Evolutionary conservation across 1,140 invertebrate species (phyloP).

Genomic region (Yoshiicerus persimilis): DNA sequence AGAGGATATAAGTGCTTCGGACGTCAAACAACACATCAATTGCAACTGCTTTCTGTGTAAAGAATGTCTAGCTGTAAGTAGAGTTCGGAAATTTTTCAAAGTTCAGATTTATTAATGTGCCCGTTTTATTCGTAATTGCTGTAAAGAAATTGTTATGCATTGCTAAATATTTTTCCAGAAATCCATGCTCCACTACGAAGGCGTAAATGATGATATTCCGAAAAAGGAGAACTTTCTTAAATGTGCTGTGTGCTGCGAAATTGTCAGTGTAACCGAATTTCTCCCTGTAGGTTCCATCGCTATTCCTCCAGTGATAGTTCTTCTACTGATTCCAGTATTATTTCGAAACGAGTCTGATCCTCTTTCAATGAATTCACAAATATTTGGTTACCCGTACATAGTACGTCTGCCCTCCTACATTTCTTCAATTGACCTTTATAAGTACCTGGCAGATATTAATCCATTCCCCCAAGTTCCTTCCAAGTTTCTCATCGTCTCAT

Average conservation of each 20-base stretch:
- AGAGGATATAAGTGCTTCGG: constrained; percentile 62
- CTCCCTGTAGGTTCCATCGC: constrained; percentile 54
- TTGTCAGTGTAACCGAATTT: constrained; percentile 59
- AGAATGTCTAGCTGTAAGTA: constrained; percentile 63
- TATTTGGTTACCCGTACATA: constrained; percentile 64
- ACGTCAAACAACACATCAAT: constrained; percentile 61
- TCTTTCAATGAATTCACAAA: constrained; percentile 56
- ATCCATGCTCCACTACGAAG: constrained; percentile 57
- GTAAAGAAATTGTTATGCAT: too few species aligned
- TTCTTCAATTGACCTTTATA: constrained; percentile 59
- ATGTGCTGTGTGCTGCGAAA: constrained; percentile 60
- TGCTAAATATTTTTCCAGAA: constrained; percentile 53
- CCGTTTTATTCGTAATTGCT: too few species aligned
- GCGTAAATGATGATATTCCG: constrained; percentile 50
- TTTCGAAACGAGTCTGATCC: constrained; percentile 59
- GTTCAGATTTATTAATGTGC: not conserved
- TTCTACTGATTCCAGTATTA: constrained; percentile 52
- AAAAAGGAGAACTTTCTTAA: constrained; percentile 49
- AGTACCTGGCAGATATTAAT: constrained; percentile 58
- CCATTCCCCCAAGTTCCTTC: constrained; percentile 53
- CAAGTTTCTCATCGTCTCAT: constrained; percentile 57
- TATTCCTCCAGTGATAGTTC: constrained; percentile 44
- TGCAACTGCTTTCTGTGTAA: constrained; percentile 65
- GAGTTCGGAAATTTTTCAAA: constrained; percentile 5
- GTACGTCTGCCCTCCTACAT: constrained; percentile 63